Percentiles rank a stretch among this genome's conserved stretches.
Evolutionary conservation across 2,888 invertebrate genomes (phyloP).

Genomic region (Diarsia dahlii): DNA sequence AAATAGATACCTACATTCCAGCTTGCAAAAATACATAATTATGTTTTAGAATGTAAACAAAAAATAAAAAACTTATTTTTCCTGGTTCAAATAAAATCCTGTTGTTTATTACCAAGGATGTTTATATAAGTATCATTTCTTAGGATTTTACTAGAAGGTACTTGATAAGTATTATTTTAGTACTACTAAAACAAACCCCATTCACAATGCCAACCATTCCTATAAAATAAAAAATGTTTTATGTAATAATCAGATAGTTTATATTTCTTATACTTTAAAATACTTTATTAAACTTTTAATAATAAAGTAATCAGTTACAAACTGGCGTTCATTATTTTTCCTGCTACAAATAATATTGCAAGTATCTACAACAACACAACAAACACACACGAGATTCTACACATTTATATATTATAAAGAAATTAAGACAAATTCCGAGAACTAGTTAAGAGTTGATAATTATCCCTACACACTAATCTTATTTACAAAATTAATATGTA

Average conservation of each 20-base stretch:
- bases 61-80: not conserved
- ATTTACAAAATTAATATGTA: slow-evolving; percentile 27
- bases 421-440: slow-evolving; percentile 41
- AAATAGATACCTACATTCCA: not conserved
- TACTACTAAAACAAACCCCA: not conserved
- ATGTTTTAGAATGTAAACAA: not conserved
- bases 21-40: slow-evolving; percentile 8
- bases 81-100: not conserved
- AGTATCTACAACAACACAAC: slow-evolving; percentile 26
- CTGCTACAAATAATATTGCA: slow-evolving; percentile 21
- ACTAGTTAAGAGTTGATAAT: slow-evolving; percentile 14
- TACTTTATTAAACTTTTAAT: slow-evolving; percentile 26
- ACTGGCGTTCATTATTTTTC: slow-evolving; percentile 43
- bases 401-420: slow-evolving; percentile 25
- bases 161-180: no score
- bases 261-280: slow-evolving; percentile 53
- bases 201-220: not conserved
- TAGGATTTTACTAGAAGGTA: not conserved
- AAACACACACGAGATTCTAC: slow-evolving; percentile 58
- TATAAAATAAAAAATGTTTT: slow-evolving; percentile 1
- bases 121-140: not conserved
- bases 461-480: slow-evolving; percentile 22
- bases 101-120: not conserved
- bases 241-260: slow-evolving; percentile 52
- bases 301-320: slow-evolving; percentile 51